Evolutionary conservation across 2,113 vertebrate species (phyloP), one percentile per base, ranked within the genome.

Genomic region (Anhinga anhinga): DNA sequence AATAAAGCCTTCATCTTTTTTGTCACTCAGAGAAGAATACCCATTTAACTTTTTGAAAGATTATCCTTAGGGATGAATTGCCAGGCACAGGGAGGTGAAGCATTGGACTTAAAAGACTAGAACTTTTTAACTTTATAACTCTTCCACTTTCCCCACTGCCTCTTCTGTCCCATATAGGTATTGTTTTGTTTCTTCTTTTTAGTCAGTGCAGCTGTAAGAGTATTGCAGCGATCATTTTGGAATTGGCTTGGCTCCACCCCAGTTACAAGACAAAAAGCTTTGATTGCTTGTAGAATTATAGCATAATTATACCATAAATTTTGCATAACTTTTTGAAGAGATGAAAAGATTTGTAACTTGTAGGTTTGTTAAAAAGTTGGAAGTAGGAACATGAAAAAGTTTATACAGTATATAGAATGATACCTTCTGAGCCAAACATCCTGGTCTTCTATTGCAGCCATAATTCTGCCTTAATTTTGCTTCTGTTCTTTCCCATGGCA

Each of bases 301-400:
- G 44, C 0, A 4, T 93, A 95, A 93, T 95, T 95, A 81, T 32
- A 50, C 90, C 23, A 5, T 56, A 84, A 86, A 50, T 88, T 96
- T 97, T 97, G 92, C 92, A 88, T 95, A 90, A 81, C 94, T 91
- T 69, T 89, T 95, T 88, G 76, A 93, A 95, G 88, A 97, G 88
- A 95, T 96, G 76, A 95, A 94, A 92, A 94, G 96, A 87, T 69
- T 70, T 38, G 65, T 82, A 87, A 94, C 81, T 77, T 82, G 34
- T 27, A 71, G 40, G 56, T 84, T 92, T 96, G 69, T 79, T 87
- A 58, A 72, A 85, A 91, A 49, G 56, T 84, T 97, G 86, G 82
- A 90, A 84, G 94, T 58, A 74, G 56, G 50, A 90, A 81, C 82
- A 71, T 38, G 34, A 86, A 92, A 73, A 93, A 63, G 66, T 88